Evolutionary conservation across 2,888 invertebrate genomes (phyloP).

Genomic region (Thymelicus lineola): DNA sequence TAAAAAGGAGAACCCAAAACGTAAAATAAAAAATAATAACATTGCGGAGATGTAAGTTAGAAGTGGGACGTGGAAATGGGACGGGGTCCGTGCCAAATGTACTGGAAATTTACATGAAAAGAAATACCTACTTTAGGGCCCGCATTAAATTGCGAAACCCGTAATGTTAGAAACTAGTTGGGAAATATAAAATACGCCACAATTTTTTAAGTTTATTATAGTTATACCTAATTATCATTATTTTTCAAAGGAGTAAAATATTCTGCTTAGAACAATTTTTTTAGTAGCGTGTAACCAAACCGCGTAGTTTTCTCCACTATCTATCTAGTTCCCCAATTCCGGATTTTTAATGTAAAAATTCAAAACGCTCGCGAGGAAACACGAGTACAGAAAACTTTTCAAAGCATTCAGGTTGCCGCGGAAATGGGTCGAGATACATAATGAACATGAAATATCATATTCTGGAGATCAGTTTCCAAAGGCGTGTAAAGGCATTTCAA

Average conservation of each 20-base stretch:
- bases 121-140: constrained; percentile 57
- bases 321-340: background rate
- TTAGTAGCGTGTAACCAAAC: background rate
- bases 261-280: background rate
- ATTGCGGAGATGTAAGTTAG: constrained; percentile 5
- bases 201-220: too few species aligned
- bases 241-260: too few species aligned
- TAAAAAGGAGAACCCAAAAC: background rate
- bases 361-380: constrained; percentile 15
- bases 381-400: constrained; percentile 25
- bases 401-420: constrained; percentile 31
- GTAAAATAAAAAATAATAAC: constrained; percentile 12
- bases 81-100: constrained; percentile 57
- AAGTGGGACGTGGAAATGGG: constrained; percentile 23
- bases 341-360: constrained; percentile 14
- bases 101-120: constrained; percentile 61
- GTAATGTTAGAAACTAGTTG: background rate
- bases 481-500: constrained; percentile 30
- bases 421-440: constrained; percentile 36
- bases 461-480: constrained; percentile 33
- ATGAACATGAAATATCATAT: constrained; percentile 38
- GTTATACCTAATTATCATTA: too few species aligned
- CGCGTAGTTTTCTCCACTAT: background rate
- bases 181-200: too few species aligned
- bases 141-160: constrained; percentile 42